Evolutionary conservation across 1,140 invertebrate genomes (phyloP).

Genomic region (Neocloeon triangulifer): DNA sequence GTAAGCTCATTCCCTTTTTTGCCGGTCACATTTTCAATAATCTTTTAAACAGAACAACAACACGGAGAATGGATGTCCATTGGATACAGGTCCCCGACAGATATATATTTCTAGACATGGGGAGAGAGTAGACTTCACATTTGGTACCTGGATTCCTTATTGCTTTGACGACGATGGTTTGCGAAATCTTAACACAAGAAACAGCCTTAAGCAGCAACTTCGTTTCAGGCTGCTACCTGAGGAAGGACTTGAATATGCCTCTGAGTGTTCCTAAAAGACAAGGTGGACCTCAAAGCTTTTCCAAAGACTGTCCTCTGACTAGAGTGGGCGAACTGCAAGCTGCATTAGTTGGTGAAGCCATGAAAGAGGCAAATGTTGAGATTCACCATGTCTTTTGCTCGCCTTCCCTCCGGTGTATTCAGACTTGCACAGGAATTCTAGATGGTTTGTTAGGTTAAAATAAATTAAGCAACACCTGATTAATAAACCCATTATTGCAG

Average conservation of each 20-base stretch:
- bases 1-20: too few relatives aligned
- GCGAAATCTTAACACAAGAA: neutral
- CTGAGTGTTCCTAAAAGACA: constrained; percentile 34
- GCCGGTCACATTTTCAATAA: too few relatives aligned
- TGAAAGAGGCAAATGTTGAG: constrained; percentile 36
- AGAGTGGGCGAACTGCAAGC: constrained; percentile 54
- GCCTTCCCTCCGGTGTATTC: constrained; percentile 72
- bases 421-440: constrained; percentile 55
- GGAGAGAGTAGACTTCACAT: constrained; percentile 78
- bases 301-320: constrained; percentile 69
- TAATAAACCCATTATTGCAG: too few relatives aligned
- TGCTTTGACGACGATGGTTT: constrained; percentile 58
- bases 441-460: constrained; percentile 19
- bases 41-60: too few relatives aligned
- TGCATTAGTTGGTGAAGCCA: constrained; percentile 47
- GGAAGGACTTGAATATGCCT: constrained; percentile 80
- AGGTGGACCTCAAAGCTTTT: constrained; percentile 37
- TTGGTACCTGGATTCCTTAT: constrained; percentile 66
- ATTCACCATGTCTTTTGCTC: constrained; percentile 61
- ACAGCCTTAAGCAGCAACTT: constrained; percentile 1
- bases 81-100: constrained; percentile 23
- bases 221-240: constrained; percentile 31
- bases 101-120: constrained; percentile 67
- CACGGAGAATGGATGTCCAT: too few relatives aligned
- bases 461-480: neutral